phyloP scores from a whole-genome alignment of 92 coral and sea anemone genomes.

The Porites lobata region DNA sequence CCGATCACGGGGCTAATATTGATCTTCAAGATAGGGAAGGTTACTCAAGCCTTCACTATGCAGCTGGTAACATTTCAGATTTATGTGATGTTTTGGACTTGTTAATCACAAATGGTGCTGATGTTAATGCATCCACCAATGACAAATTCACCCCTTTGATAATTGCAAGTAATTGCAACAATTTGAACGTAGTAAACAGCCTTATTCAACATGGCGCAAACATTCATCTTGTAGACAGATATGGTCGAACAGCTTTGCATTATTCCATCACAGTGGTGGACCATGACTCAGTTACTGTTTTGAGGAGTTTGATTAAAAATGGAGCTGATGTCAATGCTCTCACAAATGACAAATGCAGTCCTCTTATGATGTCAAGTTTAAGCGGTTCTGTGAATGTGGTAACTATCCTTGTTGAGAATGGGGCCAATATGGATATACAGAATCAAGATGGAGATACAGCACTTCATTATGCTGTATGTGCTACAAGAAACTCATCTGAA shows the following conservation, averaged over 20 bases:
- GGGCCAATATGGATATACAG: not conserved
- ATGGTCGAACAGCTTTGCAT: constrained; percentile 76
- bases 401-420: not conserved
- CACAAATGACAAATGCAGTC: not conserved
- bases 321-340: not conserved
- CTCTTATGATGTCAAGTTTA: not conserved
- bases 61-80: not conserved
- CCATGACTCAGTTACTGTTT: not conserved
- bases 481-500: constrained; percentile 62
- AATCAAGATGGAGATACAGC: not conserved
- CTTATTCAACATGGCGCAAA: constrained; percentile 71
- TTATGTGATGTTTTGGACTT: not conserved
- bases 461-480: constrained; percentile 45
- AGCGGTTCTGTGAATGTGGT: not conserved
- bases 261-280: not conserved
- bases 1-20: not conserved
- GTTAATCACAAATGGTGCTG: constrained; percentile 55
- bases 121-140: constrained; percentile 70
- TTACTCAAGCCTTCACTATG: not conserved
- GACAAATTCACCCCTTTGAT: constrained; percentile 76
- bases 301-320: not conserved
- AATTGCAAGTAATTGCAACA: constrained; percentile 79
- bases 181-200: constrained; percentile 63
- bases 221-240: constrained; percentile 68
- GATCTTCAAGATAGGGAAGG: not conserved